phyloP scores from a whole-genome alignment of 2,888 invertebrate genomes.

The Philhelius pedissequus region DNA sequence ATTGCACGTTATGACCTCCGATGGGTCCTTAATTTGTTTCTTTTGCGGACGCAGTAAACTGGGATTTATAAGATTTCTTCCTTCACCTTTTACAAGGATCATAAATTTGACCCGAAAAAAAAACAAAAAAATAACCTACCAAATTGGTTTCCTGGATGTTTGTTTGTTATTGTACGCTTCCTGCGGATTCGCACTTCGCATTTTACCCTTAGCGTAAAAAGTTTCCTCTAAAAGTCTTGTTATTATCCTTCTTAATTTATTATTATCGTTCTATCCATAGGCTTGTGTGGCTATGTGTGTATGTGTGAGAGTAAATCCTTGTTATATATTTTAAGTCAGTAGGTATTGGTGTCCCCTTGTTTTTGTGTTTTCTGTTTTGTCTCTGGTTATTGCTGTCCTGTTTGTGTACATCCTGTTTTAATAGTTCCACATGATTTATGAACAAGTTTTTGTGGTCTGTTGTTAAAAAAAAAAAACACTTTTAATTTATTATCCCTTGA shows the following conservation, averaged over 20 bases:
- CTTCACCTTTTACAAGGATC: slow-evolving; percentile 45
- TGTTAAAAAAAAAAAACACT: no score
- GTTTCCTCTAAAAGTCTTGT: slow-evolving; percentile 50
- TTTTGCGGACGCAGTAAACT: slow-evolving; percentile 4
- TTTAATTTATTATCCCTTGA: slow-evolving; percentile 58
- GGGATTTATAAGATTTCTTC: slow-evolving; percentile 40
- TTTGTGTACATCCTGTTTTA: slow-evolving; percentile 49
- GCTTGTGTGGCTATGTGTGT: neutral
- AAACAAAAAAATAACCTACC: neutral
- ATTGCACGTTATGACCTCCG: slow-evolving; percentile 62
- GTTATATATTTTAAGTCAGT: slow-evolving; percentile 27
- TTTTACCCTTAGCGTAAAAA: slow-evolving; percentile 27
- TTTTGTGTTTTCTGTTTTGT: slow-evolving; percentile 10
- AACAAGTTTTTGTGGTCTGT: slow-evolving; percentile 47
- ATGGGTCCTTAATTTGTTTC: slow-evolving; percentile 56
- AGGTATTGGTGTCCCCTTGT: neutral
- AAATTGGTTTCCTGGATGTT: slow-evolving; percentile 6
- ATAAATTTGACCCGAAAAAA: slow-evolving; percentile 42
- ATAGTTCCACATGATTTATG: slow-evolving; percentile 66
- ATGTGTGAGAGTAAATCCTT: slow-evolving; percentile 52
- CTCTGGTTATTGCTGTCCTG: slow-evolving; percentile 29
- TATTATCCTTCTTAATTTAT: slow-evolving; percentile 68
- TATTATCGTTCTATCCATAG: slow-evolving; percentile 43
- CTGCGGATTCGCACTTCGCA: slow-evolving; percentile 56
- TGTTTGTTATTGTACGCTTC: slow-evolving; percentile 49